Conservation (phyloP, 2,797 vertebrate species). For the Delichon dasypus region DNA sequence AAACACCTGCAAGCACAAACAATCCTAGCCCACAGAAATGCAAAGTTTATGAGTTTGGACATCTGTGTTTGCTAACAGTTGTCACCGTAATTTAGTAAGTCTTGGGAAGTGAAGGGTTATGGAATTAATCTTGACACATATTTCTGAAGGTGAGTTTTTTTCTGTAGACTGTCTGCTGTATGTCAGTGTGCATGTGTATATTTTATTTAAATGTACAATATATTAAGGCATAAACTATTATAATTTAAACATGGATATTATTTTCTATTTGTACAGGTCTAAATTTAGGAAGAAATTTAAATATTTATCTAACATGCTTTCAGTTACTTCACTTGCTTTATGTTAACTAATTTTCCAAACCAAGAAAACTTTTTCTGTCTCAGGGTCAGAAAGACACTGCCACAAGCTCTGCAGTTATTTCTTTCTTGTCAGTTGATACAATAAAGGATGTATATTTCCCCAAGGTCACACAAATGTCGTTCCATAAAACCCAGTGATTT, state of each 20-base stretch:
- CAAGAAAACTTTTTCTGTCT: background rate
- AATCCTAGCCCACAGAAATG: background rate
- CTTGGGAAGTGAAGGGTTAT: constrained; percentile 19
- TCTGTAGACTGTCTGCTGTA: background rate
- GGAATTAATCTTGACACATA: constrained; percentile 42
- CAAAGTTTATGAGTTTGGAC: constrained; percentile 61
- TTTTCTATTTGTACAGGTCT: background rate
- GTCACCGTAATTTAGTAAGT: constrained; percentile 51
- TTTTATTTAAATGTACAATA: background rate
- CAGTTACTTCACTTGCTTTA: background rate
- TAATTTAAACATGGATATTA: background rate
- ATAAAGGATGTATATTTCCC: background rate
- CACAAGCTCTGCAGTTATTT: background rate
- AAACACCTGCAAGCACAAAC: constrained; percentile 4
- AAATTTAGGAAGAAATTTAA: background rate
- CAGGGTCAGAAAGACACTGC: background rate
- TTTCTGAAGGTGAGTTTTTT: background rate
- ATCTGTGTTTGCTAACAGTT: constrained; percentile 63
- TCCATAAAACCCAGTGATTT: background rate
- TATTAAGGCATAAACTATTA: background rate
- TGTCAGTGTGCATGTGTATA: background rate
- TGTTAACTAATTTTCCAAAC: background rate
- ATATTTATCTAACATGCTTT: background rate
- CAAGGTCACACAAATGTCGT: background rate
- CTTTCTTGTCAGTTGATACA: background rate